Evolutionary conservation across 2,797 vertebrate species (phyloP), one percentile per base, ranked within the genome.

Genomic region (Intellagama lesueurii): DNA sequence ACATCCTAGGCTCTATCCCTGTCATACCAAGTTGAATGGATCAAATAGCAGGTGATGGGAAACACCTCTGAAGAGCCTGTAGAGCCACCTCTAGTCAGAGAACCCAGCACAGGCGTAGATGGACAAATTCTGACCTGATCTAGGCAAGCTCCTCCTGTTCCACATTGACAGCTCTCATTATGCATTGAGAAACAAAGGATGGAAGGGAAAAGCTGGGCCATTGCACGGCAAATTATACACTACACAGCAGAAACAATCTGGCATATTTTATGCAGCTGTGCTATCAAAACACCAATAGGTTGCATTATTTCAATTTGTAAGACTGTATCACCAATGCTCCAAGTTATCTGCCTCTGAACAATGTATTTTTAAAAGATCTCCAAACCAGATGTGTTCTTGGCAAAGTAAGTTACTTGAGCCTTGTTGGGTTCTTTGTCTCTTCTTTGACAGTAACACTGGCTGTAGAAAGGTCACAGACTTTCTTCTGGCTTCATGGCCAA

Each of bases 341-440:
- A 90, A 92, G 88, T 66, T 91, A 89, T 92, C 91, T 92, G 86
- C 90, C 90, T 91, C 87, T 95, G 92, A 91, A 93, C 86, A 94
- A 90, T 92, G 76, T 91, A 72, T 90, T 91, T 24, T 35, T 75
- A 94, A 94, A 89, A 92, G 93, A 76, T 88, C 70, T 70, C 84
- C 81, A 83, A 87, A 94, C 93, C 95, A 96, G 93, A 95, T 95
- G 94, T 91, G 83, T 19, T 47, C 11, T 1, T 96, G 94, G 95
- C 93, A 95, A 91, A 89, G 64, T 32, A 35, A 90, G 79, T 91
- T 78, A 89, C 89, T 92, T 90, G 93, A 47, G 8, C 80, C 85
- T 88, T 93, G 86, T 0, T 0, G 90, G 90, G 73, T 72, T 89
- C 89, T 90, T 94, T 92, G 91, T 88, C 92, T 92, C 91, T 52